Conservation (phyloP, 2,888 invertebrate species). For the Carcina quercana region DNA sequence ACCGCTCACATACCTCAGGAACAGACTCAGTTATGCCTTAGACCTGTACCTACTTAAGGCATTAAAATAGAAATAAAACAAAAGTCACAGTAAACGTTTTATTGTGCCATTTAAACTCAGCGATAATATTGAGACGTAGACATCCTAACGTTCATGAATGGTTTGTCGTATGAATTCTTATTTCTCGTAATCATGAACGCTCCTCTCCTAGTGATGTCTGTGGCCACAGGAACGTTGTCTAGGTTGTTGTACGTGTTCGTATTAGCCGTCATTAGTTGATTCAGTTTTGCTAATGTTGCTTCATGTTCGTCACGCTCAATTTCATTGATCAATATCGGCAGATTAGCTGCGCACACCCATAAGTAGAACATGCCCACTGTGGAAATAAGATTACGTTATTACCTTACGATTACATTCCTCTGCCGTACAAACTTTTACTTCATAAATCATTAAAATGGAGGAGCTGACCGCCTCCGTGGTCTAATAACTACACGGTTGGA, state of each 20-base stretch:
- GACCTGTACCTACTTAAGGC: no score
- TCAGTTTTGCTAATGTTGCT: conserved; percentile 43
- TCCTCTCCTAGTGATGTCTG: not conserved
- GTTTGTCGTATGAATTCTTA: conserved; percentile 1
- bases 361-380: conserved; percentile 63
- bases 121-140: conserved; percentile 2
- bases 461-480: not conserved
- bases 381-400: conserved; percentile 21
- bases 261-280: conserved; percentile 35
- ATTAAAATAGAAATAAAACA: no score
- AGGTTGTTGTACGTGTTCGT: conserved; percentile 14
- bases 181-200: conserved; percentile 6
- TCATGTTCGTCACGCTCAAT: conserved; percentile 52
- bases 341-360: conserved; percentile 56
- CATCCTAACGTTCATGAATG: not conserved
- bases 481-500: no score
- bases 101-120: no score
- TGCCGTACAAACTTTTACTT: no score
- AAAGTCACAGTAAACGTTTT: no score
- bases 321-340: conserved; percentile 57
- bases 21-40: no score
- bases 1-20: no score
- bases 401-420: no score
- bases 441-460: no score
- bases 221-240: conserved; percentile 18